These are phyloP conservation scores for Pygocentrus nattereri DNA, from an alignment of 2,797 vertebrate genomes.

Conservation along the genomic window DNA sequence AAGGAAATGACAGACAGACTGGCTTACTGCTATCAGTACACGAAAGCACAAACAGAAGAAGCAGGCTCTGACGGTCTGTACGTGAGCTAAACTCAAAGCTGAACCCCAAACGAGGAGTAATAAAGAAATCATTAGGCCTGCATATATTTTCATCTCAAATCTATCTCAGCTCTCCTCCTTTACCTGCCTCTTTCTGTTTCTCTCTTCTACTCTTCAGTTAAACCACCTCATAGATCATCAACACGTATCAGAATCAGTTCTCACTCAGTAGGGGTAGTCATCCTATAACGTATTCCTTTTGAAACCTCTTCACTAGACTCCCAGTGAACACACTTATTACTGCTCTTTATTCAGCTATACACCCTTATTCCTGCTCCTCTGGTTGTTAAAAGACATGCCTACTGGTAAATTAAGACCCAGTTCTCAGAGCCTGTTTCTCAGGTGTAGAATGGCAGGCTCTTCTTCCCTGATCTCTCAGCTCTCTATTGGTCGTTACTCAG, in stretches of 20 bases:
- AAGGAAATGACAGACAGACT: background rate
- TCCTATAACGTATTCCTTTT: constrained; percentile 49
- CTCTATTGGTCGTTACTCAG: constrained; percentile 48
- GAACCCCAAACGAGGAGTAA: background rate
- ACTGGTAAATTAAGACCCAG: background rate
- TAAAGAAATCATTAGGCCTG: background rate
- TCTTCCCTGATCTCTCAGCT: constrained; percentile 36
- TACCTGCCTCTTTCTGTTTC: constrained; percentile 1
- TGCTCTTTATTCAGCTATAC: background rate
- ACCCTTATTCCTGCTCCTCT: background rate
- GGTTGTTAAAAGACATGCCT: constrained; percentile 13
- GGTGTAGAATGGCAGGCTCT: background rate
- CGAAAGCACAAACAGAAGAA: background rate
- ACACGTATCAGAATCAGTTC: constrained; percentile 40
- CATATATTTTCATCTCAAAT: background rate
- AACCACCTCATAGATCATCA: constrained; percentile 39
- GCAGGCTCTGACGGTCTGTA: background rate
- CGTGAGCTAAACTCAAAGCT: background rate
- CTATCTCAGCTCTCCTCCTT: background rate
- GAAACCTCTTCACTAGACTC: constrained; percentile 36
- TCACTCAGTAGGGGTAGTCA: constrained; percentile 8
- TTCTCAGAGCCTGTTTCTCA: constrained; percentile 32
- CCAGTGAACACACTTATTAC: constrained; percentile 2
- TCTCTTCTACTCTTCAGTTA: constrained; percentile 13
- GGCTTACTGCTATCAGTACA: background rate